These are phyloP conservation scores for Rhadinocentrus ornatus DNA, from an alignment of 2,797 vertebrate genomes.

Conservation along the genomic window DNA sequence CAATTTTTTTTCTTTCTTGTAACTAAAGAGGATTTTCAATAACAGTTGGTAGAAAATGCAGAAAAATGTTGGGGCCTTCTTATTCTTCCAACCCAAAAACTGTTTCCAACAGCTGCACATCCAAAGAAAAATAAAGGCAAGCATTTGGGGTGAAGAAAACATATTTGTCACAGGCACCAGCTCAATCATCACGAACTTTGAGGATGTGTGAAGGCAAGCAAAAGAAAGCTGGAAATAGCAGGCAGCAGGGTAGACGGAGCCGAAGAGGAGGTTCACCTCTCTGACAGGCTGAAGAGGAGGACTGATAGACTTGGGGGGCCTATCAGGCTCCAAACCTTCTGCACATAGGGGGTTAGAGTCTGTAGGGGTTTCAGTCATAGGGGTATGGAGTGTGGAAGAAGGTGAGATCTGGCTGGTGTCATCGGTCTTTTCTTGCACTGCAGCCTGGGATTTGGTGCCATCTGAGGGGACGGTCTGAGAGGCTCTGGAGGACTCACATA, in stretches of 20 bases:
- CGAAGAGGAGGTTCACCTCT: constrained; percentile 80
- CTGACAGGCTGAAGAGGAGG: constrained; percentile 73
- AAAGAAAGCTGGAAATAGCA: constrained; percentile 71
- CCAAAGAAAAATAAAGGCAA: constrained; percentile 1
- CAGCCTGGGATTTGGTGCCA: constrained; percentile 33
- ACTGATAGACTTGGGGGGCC: constrained; percentile 54
- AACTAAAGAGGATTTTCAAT: neutral
- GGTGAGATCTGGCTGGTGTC: constrained; percentile 32
- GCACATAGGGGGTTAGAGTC: constrained; percentile 56
- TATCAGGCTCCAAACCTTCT: constrained; percentile 56
- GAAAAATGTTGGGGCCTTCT: neutral
- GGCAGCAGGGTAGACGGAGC: constrained; percentile 52
- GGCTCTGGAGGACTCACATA: constrained; percentile 27
- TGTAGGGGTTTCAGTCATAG: constrained; percentile 47
- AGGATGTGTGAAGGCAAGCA: constrained; percentile 66
- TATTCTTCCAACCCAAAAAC: neutral
- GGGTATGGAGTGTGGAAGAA: constrained; percentile 41
- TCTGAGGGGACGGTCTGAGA: constrained; percentile 42
- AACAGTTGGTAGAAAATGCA: neutral
- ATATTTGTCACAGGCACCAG: constrained; percentile 45
- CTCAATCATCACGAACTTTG: constrained; percentile 20
- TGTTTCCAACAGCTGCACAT: neutral
- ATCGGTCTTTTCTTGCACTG: constrained; percentile 37
- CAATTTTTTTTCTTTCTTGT: neutral
- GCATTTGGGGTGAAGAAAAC: constrained; percentile 25